Evolutionary conservation across 2,797 vertebrate species (phyloP).

Genomic region (Bucorvus abyssinicus): DNA sequence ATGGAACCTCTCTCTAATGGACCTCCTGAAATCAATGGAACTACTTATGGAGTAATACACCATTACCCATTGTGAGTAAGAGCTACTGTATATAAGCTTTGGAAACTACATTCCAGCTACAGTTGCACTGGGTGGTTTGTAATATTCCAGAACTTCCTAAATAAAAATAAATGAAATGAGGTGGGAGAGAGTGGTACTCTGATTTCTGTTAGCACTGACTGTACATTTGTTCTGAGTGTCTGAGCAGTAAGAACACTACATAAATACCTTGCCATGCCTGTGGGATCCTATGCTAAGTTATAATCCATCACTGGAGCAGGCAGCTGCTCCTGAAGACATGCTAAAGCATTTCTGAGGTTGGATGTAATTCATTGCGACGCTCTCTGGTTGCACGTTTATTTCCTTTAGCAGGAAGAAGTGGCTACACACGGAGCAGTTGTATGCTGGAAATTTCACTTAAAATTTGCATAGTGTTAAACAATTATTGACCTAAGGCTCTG

Average conservation of each 20-base stretch:
- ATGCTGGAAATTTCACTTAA: not conserved
- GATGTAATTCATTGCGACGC: constrained; percentile 46
- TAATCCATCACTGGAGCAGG: constrained; percentile 53
- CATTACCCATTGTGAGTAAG: not conserved
- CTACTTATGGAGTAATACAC: not conserved
- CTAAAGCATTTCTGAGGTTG: constrained; percentile 39
- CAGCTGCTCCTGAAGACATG: constrained; percentile 19
- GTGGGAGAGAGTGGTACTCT: not conserved
- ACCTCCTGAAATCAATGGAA: constrained; percentile 24
- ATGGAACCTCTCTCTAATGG: not conserved
- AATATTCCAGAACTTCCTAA: constrained; percentile 14
- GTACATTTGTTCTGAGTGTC: constrained; percentile 33
- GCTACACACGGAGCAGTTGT: not conserved
- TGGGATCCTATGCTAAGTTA: constrained; percentile 40
- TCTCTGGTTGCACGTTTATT: constrained; percentile 26
- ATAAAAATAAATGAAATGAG: constrained; percentile 54
- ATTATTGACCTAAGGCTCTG: constrained; percentile 9
- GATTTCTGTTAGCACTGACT: constrained; percentile 9
- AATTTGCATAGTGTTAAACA: constrained; percentile 30
- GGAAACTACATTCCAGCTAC: constrained; percentile 7
- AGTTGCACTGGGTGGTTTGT: not conserved
- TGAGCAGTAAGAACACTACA: constrained; percentile 27
- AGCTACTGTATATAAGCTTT: constrained; percentile 41
- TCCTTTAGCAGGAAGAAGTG: constrained; percentile 48
- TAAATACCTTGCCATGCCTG: constrained; percentile 42